phyloP scores from a whole-genome alignment of 2,113 vertebrate species.

The Rhagologus leucostigma region DNA sequence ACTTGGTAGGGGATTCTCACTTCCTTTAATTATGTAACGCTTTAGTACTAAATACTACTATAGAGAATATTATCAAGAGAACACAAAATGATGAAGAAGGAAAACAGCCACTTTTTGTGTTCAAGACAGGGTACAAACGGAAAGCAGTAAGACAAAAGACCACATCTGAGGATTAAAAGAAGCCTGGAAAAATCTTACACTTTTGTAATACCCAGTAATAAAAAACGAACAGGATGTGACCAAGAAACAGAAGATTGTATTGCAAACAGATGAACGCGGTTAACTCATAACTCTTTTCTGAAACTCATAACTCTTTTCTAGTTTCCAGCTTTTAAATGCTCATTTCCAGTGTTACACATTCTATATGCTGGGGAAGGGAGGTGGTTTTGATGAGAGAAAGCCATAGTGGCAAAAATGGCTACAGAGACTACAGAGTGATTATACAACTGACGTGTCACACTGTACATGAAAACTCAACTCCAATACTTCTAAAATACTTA shows the following conservation, averaged over 20 bases:
- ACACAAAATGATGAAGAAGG: not conserved
- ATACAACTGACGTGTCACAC: not conserved
- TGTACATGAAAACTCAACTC: not conserved
- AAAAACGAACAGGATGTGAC: not conserved
- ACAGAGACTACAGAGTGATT: not conserved
- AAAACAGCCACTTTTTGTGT: not conserved
- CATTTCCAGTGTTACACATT: not conserved
- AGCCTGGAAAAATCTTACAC: not conserved
- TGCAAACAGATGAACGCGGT: not conserved
- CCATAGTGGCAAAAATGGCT: not conserved
- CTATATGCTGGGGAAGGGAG: too few species aligned
- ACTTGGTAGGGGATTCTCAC: not conserved
- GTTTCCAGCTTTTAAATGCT: not conserved
- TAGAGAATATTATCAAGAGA: not conserved
- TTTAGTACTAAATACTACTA: not conserved
- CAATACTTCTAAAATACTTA: not conserved
- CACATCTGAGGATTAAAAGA: not conserved
- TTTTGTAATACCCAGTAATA: not conserved
- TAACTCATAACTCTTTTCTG: not conserved
- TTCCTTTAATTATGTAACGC: not conserved
- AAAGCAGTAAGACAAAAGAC: not conserved
- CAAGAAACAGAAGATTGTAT: not conserved
- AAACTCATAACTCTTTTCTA: not conserved
- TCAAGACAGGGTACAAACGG: not conserved
- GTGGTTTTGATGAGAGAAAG: not conserved